Percentiles rank a stretch among this genome's conserved stretches.
phyloP scores from a whole-genome alignment of 2,113 vertebrate genomes.

The Chunga burmeisteri region DNA sequence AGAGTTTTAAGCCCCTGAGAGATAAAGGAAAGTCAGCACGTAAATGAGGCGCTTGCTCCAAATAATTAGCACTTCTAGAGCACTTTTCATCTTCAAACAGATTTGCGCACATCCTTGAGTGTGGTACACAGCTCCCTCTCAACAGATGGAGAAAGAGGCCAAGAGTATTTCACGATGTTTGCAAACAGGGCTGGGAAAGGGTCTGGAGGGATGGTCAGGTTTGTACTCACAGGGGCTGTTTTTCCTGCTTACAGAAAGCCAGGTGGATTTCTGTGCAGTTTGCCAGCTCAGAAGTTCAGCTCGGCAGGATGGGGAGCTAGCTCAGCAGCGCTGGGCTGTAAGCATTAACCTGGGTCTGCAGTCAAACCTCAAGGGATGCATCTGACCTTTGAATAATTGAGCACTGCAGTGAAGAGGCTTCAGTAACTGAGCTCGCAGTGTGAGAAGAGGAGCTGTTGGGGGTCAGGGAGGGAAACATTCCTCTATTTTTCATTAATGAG shows the following conservation, averaged over 20 bases:
- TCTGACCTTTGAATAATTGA: slow-evolving; percentile 57
- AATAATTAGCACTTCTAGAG: slow-evolving; percentile 47
- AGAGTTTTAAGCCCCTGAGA: slow-evolving; percentile 50
- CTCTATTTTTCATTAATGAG: neutral
- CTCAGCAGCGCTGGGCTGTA: neutral
- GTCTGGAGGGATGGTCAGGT: neutral
- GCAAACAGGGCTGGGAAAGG: neutral
- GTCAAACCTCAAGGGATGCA: neutral
- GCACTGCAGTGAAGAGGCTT: neutral
- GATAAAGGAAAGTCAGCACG: neutral
- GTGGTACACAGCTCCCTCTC: neutral
- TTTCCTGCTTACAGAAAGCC: neutral
- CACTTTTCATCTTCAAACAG: slow-evolving; percentile 11
- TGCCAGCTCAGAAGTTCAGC: neutral
- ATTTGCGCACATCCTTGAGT: neutral
- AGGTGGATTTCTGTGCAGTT: neutral
- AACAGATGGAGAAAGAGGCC: neutral
- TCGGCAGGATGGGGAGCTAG: neutral
- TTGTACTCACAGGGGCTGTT: neutral
- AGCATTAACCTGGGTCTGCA: slow-evolving; percentile 12
- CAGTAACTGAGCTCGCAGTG: neutral
- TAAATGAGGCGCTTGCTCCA: slow-evolving; percentile 17
- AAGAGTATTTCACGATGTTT: neutral
- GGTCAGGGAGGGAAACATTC: slow-evolving; percentile 4
- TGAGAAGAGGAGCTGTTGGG: neutral